Base-by-base conservation (phyloP, 2,888 invertebrate genomes). In the Empis stercorea region DNA sequence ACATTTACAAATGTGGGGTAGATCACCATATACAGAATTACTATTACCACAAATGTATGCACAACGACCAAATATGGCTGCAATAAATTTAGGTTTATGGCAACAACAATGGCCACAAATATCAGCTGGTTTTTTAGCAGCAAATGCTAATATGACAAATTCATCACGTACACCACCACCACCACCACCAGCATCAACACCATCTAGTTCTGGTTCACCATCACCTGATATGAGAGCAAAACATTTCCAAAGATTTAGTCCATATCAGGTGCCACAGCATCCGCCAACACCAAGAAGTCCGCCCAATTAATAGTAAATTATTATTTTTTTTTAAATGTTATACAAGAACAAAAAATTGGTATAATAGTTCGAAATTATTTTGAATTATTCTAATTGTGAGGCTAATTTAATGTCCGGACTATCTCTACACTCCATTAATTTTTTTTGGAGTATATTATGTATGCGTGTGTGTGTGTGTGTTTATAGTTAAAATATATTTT, bases 31-130 rank as follows among this genome's bases (percentile, higher is more conserved):
- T 48, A 68, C 70, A 48, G 69, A 70, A 59, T 62, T 70, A 58
- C 48, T 70, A 51, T 57, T 70, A 58, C 70, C 70, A n/a, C 70
- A 70, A 55, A 58, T 70, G 54, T 70, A 70, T 55, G 40, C 40
- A 23, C 70, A 70, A 52, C 62, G 70, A 38, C 63, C 64, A 41
- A 64, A 64, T 20, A 55, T 70, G 37, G 64, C 65, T 54, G 70
- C 70, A 44, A 61, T 70, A 44, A 69, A 69, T 54, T 58, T 70
- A 37, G 70, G 70, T 46, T 62, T 70, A 56, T 70, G 70, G 70
- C 70, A 70, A 51, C 69, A 69, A 32, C 70, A 70, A 52, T 70
- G 70, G 70, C 70, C 70, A 1, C 70, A 69, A 49, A 48, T 69
- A n/a, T 66, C 68, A 6, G 68, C 70, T 14, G 69, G 69, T 17